Evolutionary conservation across 2,113 vertebrate genomes (phyloP), one percentile per base, ranked within the genome.

Genomic region (Ophthalmolycus amberensis): DNA sequence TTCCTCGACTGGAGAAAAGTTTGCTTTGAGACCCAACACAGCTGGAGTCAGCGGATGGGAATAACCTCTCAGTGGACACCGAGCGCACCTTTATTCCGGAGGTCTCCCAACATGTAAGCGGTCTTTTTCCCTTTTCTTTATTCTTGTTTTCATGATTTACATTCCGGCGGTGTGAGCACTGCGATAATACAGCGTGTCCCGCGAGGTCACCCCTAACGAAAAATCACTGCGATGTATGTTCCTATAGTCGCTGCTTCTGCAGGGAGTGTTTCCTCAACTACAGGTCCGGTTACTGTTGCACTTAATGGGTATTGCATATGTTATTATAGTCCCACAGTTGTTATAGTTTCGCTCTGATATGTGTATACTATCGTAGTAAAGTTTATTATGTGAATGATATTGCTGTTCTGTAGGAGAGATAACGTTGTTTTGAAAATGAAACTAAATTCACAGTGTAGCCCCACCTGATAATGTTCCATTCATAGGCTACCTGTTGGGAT

Each of bases 51-150:
- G 82, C 89, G 48, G 87, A 93, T 93, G 93, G 90, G 52, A 89
- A 84, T 37, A 65, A 56, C n/a, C 67, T 48, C 76, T 62, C 38
- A 50, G 69, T 46, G 75, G 16, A 20, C 60, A 77, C 22, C 50
- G 68, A 89, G 84, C 80, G 80, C 89, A 80, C 82, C 77, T 81
- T 22, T 77, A 29, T 80, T 81, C 77, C 85, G 67, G 69, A 82
- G 66, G 1, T 81, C 88, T 82, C 38, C 46, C 87, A 88, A 69
- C 60, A 94, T 93, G 93, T 94, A 92, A 93, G 93, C 66, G n/a
- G 7, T 25, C 12, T 22, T 16, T 9, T 50, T 9, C 42, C 46
- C 37, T 34, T 2, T 4, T 7, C 29, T 22, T 18, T 52, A 9
- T 66, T 32, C 46, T 22, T 14, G 37, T 64, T 71, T 50, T 69